Conservation (phyloP, 1,140 invertebrate species). For the Acromyrmex charruanus region DNA sequence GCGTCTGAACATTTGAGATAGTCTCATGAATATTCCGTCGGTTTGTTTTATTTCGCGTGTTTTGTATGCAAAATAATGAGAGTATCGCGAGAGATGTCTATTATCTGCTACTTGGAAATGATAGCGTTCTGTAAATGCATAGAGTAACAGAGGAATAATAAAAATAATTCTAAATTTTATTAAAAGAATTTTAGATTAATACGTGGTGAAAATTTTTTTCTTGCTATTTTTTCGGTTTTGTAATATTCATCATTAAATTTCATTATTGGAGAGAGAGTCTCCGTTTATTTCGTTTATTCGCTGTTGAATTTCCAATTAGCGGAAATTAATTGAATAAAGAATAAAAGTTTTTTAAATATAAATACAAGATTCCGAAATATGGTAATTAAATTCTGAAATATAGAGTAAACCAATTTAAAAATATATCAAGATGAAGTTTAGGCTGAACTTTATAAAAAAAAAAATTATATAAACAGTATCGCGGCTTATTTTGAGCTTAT, state of each 20-base stretch:
- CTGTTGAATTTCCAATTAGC: not conserved
- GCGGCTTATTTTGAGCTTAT: too few species aligned
- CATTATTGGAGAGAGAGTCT: not conserved
- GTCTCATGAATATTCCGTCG: slow-evolving; percentile 65
- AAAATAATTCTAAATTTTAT: not conserved
- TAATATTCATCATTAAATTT: not conserved
- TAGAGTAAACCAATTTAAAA: not conserved
- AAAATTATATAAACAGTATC: too few species aligned
- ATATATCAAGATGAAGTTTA: not conserved
- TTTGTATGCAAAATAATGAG: slow-evolving; percentile 38
- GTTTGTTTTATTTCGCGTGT: slow-evolving; percentile 53
- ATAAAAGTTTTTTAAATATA: not conserved
- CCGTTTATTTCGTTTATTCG: not conserved
- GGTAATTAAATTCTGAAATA: not conserved
- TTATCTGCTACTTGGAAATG: slow-evolving; percentile 31
- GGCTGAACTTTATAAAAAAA: too few species aligned
- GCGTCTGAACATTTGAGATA: slow-evolving; percentile 30
- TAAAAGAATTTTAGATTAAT: not conserved
- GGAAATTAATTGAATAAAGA: not conserved
- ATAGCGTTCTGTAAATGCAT: not conserved
- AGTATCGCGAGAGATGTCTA: slow-evolving; percentile 17
- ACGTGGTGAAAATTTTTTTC: not conserved
- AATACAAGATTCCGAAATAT: not conserved
- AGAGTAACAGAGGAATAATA: not conserved
- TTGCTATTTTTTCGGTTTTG: not conserved